phyloP scores from a whole-genome alignment of 2,797 vertebrate species.

The Periparus ater region DNA sequence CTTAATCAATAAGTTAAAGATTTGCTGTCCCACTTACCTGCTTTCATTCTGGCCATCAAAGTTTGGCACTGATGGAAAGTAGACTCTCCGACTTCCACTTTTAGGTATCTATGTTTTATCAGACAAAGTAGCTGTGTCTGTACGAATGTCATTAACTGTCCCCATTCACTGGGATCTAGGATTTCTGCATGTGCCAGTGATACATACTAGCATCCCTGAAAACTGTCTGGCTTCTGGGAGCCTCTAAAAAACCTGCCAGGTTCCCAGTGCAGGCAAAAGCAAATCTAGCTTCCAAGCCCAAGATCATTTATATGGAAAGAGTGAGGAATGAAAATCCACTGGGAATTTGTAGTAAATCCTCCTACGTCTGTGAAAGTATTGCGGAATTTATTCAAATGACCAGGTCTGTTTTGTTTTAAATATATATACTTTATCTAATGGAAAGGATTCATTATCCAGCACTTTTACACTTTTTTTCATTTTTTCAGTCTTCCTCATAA shows the following conservation, averaged over 20 bases:
- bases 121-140: neutral
- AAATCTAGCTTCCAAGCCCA: neutral
- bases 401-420: neutral
- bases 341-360: neutral
- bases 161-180: neutral
- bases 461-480: neutral
- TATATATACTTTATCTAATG: neutral
- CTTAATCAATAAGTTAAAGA: constrained; percentile 63
- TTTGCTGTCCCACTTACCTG: constrained; percentile 31
- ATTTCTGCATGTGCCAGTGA: neutral
- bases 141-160: neutral
- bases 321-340: neutral
- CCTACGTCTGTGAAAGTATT: neutral
- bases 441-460: neutral
- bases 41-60: constrained; percentile 12
- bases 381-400: neutral
- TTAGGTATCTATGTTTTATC: neutral
- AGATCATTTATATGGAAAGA: neutral
- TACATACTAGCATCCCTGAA: neutral
- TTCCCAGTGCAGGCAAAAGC: neutral
- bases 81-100: constrained; percentile 24
- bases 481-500: neutral
- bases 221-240: neutral
- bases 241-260: neutral
- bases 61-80: constrained; percentile 21